Conservation (phyloP, 2,888 invertebrate species). For the Archaeoteleia sp. region DNA sequence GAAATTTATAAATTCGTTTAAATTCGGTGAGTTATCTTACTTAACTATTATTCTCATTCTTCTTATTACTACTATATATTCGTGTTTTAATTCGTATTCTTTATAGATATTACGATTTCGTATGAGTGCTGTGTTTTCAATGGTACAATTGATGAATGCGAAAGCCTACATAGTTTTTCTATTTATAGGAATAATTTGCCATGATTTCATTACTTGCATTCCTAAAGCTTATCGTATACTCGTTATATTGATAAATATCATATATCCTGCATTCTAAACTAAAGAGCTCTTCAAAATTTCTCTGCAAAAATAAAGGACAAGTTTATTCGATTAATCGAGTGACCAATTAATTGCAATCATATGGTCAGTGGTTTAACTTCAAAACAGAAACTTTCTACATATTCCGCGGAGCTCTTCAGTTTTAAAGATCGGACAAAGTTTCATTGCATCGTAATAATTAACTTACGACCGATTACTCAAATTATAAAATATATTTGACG, state of each 20-base stretch:
- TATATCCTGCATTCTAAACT: conserved; percentile 18
- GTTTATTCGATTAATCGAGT: neutral
- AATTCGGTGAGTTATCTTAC: too few species aligned
- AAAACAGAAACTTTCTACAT: neutral
- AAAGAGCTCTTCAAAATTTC: conserved; percentile 17
- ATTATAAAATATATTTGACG: conserved; percentile 30
- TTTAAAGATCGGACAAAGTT: neutral
- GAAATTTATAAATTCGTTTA: too few species aligned
- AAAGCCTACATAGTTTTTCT: conserved; percentile 24
- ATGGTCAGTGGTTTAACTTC: neutral
- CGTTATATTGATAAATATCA: conserved; percentile 24
- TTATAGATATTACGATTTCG: too few species aligned
- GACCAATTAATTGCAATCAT: too few species aligned
- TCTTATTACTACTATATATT: too few species aligned
- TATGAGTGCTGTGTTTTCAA: too few species aligned
- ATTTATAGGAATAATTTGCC: conserved; percentile 12
- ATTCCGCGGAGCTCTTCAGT: neutral
- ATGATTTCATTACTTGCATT: conserved; percentile 25
- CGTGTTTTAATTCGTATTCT: too few species aligned
- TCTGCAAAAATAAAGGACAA: neutral
- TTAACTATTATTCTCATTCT: too few species aligned
- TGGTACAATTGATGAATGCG: conserved; percentile 31
- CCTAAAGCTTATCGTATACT: conserved; percentile 44
- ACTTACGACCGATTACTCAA: conserved; percentile 47
- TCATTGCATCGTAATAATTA: conserved; percentile 48